These are phyloP conservation scores for Calephelis virginiensis DNA, from an alignment of 1,140 invertebrate species.

Conservation along the genomic window DNA sequence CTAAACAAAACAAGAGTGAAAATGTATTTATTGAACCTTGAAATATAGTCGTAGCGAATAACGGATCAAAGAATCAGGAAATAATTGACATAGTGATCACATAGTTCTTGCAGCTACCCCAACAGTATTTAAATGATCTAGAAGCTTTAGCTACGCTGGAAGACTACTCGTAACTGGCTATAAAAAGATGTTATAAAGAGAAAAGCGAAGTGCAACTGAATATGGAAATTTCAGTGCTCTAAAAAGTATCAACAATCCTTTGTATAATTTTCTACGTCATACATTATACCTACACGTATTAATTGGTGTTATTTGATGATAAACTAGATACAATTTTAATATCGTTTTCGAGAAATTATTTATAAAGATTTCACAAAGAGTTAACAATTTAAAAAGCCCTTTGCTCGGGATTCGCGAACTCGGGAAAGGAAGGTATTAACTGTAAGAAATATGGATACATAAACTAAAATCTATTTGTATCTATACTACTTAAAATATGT, in stretches of 20 bases:
- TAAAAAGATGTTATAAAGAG: conserved; percentile 34
- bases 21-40: conserved; percentile 51
- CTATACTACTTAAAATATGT: too few species aligned
- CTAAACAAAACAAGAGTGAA: conserved; percentile 53
- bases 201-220: conserved; percentile 54
- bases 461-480: not conserved
- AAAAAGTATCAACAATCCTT: conserved; percentile 54
- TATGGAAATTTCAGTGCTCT: conserved; percentile 44
- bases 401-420: conserved; percentile 11
- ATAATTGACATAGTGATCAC: conserved; percentile 78
- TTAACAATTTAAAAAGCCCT: conserved; percentile 13
- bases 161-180: conserved; percentile 54
- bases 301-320: conserved; percentile 64
- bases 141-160: conserved; percentile 61
- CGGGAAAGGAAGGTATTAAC: not conserved
- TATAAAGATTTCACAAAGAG: conserved; percentile 7
- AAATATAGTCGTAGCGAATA: conserved; percentile 45
- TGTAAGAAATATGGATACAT: not conserved
- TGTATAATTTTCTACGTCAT: conserved; percentile 44
- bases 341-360: conserved; percentile 10
- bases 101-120: conserved; percentile 67
- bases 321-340: conserved; percentile 16
- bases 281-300: conserved; percentile 47
- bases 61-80: conserved; percentile 59
- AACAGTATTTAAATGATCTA: conserved; percentile 52